phyloP scores from a whole-genome alignment of 2,888 invertebrate species.

The Dysmachus trigonus region DNA sequence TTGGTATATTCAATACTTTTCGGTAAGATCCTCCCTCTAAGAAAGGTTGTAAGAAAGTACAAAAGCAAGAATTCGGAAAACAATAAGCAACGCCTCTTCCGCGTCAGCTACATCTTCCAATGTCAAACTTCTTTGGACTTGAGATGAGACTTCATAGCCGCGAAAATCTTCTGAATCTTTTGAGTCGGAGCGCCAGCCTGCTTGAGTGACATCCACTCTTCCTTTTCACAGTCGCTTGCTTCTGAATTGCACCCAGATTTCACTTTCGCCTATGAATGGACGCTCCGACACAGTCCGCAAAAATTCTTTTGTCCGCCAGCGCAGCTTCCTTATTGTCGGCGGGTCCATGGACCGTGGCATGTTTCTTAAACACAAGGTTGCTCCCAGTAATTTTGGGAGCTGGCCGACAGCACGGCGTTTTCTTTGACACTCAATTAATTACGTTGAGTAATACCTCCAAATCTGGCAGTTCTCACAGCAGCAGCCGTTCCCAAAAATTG shows the following conservation, averaged over 20 bases:
- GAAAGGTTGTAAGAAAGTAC: not conserved
- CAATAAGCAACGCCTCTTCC: not conserved
- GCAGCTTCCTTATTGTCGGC: not conserved
- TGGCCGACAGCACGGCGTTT: not conserved
- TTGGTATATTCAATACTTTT: not conserved
- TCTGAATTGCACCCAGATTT: not conserved
- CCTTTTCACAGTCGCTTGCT: not conserved
- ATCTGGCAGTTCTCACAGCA: not conserved
- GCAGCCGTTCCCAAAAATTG: not conserved
- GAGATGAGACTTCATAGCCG: not conserved
- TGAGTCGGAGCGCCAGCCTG: not conserved
- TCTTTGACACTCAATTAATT: conserved; percentile 25
- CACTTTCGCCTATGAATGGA: not conserved
- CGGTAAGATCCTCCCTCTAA: not conserved
- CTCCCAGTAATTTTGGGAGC: not conserved
- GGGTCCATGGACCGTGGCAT: conserved; percentile 3
- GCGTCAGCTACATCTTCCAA: not conserved
- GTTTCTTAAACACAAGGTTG: not conserved
- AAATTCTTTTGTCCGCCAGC: not conserved
- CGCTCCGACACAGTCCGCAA: not conserved
- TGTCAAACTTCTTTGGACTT: not conserved
- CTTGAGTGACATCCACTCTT: not conserved
- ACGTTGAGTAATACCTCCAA: not conserved
- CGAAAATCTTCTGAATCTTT: not conserved
- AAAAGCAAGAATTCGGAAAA: not conserved